phyloP scores from a whole-genome alignment of 2,888 invertebrate species.

The Eubasilissa splendida region DNA sequence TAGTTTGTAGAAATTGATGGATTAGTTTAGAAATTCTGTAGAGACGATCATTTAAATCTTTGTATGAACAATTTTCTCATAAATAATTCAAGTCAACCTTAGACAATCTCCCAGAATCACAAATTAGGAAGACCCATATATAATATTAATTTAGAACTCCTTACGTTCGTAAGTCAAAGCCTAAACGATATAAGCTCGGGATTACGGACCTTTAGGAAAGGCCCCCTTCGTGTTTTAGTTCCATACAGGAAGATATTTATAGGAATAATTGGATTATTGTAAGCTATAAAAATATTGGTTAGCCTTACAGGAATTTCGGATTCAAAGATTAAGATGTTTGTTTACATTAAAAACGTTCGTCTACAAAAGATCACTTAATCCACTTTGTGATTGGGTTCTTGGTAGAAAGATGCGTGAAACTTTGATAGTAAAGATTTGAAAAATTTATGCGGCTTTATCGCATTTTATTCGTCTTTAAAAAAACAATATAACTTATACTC shows the following conservation, averaged over 20 bases:
- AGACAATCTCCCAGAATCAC: too few relatives aligned
- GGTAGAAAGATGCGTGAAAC: too few relatives aligned
- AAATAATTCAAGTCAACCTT: too few relatives aligned
- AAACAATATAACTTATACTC: too few relatives aligned
- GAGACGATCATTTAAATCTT: too few relatives aligned
- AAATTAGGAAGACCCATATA: neutral
- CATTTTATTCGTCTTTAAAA: too few relatives aligned
- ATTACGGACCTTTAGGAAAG: neutral
- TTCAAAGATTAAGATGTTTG: neutral
- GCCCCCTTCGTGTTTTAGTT: neutral
- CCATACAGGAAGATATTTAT: neutral
- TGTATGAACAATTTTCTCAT: too few relatives aligned
- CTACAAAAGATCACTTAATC: neutral
- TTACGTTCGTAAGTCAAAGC: neutral
- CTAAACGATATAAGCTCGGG: neutral
- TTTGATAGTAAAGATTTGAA: too few relatives aligned
- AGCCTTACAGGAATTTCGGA: neutral
- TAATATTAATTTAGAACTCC: neutral
- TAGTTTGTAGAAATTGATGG: too few relatives aligned
- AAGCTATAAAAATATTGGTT: slow-evolving; percentile 3
- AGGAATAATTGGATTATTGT: slow-evolving; percentile 8
- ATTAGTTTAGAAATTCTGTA: too few relatives aligned
- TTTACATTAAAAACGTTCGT: neutral
- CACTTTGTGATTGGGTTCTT: neutral
- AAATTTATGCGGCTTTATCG: too few relatives aligned